Percentiles rank a stretch among this genome's conserved stretches.
phyloP scores from a whole-genome alignment of 1,140 invertebrate genomes.

The Schlechtendalia chinensis region DNA sequence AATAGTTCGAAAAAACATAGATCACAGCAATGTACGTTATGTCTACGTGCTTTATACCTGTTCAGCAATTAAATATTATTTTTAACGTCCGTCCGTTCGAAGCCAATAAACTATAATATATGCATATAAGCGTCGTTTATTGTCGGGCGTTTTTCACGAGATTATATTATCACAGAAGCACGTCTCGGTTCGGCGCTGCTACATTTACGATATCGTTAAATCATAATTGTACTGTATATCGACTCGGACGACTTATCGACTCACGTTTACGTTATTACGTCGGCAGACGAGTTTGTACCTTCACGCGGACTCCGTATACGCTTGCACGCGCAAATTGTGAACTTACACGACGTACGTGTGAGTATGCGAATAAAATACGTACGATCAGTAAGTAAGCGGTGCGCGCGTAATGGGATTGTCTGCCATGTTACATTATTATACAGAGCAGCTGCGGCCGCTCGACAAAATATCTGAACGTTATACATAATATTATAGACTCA shows the following conservation, averaged over 20 bases:
- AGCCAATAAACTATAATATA: too few species aligned
- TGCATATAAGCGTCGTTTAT: too few species aligned
- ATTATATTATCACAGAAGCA: not conserved
- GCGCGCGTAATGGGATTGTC: not conserved
- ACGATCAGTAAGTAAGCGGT: not conserved
- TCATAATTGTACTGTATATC: not conserved
- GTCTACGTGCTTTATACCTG: too few species aligned
- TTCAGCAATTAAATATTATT: too few species aligned
- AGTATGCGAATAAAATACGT: not conserved
- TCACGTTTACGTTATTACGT: not conserved
- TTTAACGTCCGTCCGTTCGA: too few species aligned
- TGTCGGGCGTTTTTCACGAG: not conserved
- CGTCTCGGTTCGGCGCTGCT: not conserved
- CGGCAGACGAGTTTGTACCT: not conserved
- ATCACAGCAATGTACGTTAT: too few species aligned
- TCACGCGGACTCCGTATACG: not conserved
- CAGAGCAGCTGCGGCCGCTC: not conserved
- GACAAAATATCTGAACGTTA: constrained; percentile 21
- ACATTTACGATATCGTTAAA: constrained; percentile 17
- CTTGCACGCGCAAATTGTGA: not conserved
- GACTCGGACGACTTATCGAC: not conserved
- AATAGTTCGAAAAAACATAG: too few species aligned
- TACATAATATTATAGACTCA: too few species aligned
- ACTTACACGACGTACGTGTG: not conserved
- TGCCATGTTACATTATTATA: not conserved